phyloP scores from a whole-genome alignment of 64 coral and sea anemone genomes.

The Dendrophyllia cribrosa region DNA sequence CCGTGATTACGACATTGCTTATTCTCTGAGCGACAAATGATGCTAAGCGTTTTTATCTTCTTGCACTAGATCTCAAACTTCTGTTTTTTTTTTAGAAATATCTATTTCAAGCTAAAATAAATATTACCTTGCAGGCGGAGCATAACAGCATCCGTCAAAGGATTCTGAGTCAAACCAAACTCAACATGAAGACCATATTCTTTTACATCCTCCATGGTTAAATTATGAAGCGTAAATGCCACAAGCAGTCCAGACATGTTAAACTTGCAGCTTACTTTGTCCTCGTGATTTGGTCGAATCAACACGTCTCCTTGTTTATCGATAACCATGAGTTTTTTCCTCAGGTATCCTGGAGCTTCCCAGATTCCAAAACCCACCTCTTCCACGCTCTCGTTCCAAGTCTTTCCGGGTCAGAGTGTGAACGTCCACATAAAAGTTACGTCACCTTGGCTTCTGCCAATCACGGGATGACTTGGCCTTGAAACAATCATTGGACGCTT shows the following conservation, averaged over 20 bases:
- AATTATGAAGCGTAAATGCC: constrained; percentile 5
- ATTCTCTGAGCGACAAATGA: too few species aligned
- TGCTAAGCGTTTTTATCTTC: too few species aligned
- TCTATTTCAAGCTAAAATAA: too few species aligned
- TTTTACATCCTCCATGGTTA: background rate
- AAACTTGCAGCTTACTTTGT: background rate
- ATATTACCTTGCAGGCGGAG: background rate
- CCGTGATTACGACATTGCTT: too few species aligned
- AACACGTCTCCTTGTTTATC: background rate
- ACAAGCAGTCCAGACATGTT: constrained; percentile 1
- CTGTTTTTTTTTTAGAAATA: too few species aligned
- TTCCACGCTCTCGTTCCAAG: background rate
- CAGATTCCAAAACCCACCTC: background rate
- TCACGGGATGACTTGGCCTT: constrained; percentile 1
- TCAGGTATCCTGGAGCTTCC: background rate
- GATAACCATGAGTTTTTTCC: background rate
- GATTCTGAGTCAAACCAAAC: background rate
- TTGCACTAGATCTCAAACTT: too few species aligned
- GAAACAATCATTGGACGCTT: background rate
- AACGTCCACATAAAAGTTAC: background rate
- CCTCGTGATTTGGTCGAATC: background rate
- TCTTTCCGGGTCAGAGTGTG: background rate
- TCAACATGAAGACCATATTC: constrained; percentile 2
- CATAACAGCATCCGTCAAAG: background rate
- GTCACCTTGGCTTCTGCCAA: background rate